phyloP scores from a whole-genome alignment of 2,113 vertebrate genomes.

The Aegithalos caudatus region DNA sequence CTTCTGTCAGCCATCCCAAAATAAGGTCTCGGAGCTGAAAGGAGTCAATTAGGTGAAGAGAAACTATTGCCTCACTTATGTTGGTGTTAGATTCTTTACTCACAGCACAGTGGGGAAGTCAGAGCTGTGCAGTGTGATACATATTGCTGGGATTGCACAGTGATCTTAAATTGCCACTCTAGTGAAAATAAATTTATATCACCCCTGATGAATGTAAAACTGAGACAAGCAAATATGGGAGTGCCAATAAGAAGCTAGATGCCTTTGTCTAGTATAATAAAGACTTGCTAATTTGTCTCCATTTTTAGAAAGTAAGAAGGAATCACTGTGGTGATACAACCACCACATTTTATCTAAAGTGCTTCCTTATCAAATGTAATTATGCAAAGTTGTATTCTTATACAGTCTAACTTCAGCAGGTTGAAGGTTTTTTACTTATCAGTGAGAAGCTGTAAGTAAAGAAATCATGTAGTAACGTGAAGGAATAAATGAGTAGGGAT shows the following conservation, averaged over 20 bases:
- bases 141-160: neutral
- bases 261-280: conserved; percentile 41
- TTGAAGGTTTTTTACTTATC: neutral
- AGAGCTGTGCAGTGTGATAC: neutral
- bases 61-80: neutral
- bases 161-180: conserved; percentile 1
- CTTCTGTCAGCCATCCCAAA: neutral
- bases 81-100: neutral
- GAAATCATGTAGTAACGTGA: neutral
- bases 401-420: neutral
- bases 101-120: neutral
- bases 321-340: neutral
- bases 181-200: conserved; percentile 54
- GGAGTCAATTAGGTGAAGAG: neutral
- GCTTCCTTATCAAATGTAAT: neutral
- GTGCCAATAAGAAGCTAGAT: conserved; percentile 14
- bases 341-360: neutral
- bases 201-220: conserved; percentile 17
- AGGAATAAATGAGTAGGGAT: neutral
- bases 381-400: neutral
- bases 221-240: conserved; percentile 25
- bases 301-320: neutral
- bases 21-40: neutral
- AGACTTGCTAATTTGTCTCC: conserved; percentile 30
- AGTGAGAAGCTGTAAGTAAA: neutral